A percentile compares a stretch with the other conserved stretches of the same genome.
phyloP scores from a whole-genome alignment of 1,140 invertebrate genomes.

The Metaphire vulgaris region DNA sequence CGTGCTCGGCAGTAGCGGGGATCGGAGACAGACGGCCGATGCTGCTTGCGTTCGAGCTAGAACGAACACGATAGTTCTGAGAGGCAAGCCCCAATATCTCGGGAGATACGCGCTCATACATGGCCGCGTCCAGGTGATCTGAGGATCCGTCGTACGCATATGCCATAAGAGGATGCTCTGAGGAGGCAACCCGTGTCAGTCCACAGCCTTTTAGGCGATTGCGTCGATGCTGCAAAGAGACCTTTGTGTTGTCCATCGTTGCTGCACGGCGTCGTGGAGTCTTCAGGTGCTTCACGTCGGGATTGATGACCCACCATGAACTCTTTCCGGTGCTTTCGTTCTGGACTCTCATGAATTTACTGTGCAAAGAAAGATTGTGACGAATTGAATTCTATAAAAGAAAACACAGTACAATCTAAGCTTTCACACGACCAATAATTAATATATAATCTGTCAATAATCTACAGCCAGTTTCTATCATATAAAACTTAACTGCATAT shows the following conservation, averaged over 20 bases:
- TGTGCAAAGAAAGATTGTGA: conserved; percentile 97
- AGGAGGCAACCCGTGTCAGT: background rate
- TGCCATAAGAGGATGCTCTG: background rate
- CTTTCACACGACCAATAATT: too few relatives aligned
- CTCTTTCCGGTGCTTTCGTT: conserved; percentile 99
- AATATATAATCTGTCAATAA: too few relatives aligned
- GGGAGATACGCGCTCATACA: background rate
- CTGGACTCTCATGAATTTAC: conserved; percentile 97
- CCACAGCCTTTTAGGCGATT: background rate
- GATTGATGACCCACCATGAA: conserved; percentile 99
- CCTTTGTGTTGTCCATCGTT: conserved; percentile 85
- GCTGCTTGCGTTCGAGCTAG: conserved; percentile 88
- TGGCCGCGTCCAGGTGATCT: background rate
- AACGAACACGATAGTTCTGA: conserved; percentile 77
- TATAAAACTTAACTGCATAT: too few relatives aligned
- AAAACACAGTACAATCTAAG: too few relatives aligned
- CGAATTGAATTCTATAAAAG: conserved; percentile 99
- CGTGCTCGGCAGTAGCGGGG: conserved; percentile 39
- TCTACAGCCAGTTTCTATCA: too few relatives aligned
- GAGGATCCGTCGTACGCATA: background rate
- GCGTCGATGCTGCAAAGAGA: conserved; percentile 58
- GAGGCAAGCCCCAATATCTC: conserved; percentile 23
- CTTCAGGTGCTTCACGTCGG: conserved; percentile 93
- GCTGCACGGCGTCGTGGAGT: conserved; percentile 84
- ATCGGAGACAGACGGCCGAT: conserved; percentile 77